Percentiles rank a stretch among this genome's conserved stretches.
These are phyloP conservation scores for Epizoanthus illoricatus DNA, from an alignment of 92 coral and sea anemone genomes.

Conservation along the genomic window DNA sequence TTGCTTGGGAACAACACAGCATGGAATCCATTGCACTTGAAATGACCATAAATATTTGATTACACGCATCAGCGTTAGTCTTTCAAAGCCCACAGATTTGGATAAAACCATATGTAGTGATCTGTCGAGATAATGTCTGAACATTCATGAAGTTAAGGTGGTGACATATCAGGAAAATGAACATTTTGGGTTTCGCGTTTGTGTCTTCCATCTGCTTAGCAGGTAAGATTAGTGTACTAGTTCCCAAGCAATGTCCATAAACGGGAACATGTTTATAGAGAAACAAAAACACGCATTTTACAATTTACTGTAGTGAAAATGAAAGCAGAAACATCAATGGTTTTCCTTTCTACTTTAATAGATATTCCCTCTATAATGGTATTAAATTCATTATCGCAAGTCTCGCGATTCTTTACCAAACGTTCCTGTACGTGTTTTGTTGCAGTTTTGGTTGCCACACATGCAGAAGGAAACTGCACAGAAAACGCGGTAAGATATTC, in stretches of 20 bases:
- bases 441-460: constrained; percentile 1
- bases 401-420: neutral
- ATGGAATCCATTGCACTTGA: neutral
- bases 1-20: constrained; percentile 26
- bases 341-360: no score
- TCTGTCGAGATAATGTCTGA: neutral
- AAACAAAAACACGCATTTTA: no score
- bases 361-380: no score
- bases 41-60: constrained; percentile 8
- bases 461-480: neutral
- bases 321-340: no score
- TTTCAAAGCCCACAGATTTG: neutral
- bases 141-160: neutral
- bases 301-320: no score
- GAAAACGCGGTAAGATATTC: constrained; percentile 12
- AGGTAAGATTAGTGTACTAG: neutral
- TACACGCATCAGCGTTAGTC: neutral
- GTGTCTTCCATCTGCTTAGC: neutral
- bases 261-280: no score
- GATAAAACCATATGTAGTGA: neutral
- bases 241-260: no score
- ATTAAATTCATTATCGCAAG: no score
- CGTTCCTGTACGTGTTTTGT: neutral
- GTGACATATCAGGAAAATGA: neutral
- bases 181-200: neutral